Evolutionary conservation across 2,113 vertebrate species (phyloP).

Genomic region (Caranx melampygus): DNA sequence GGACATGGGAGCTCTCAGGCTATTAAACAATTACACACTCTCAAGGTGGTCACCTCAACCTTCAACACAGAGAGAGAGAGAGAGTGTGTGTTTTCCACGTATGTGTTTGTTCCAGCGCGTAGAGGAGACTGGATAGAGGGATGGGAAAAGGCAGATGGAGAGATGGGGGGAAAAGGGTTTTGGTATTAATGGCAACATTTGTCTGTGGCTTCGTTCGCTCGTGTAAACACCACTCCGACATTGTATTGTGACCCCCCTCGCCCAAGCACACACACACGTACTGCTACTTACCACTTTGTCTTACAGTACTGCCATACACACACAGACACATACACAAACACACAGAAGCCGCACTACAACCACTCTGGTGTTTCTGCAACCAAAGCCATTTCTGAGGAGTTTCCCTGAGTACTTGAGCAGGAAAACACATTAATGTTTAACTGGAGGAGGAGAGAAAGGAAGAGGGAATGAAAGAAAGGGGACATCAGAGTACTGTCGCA

Average conservation of each 20-base stretch:
- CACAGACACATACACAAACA: slow-evolving; percentile 42
- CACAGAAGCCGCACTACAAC: slow-evolving; percentile 61
- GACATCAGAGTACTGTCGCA: slow-evolving; percentile 58
- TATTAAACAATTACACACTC: slow-evolving; percentile 79
- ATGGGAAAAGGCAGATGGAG: slow-evolving; percentile 37
- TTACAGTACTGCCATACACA: slow-evolving; percentile 49
- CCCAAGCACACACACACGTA: slow-evolving; percentile 12
- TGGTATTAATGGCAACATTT: slow-evolving; percentile 79
- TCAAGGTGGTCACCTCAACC: slow-evolving; percentile 69
- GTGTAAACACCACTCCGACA: slow-evolving; percentile 77
- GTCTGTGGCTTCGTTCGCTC: slow-evolving; percentile 62
- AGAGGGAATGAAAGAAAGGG: slow-evolving; percentile 61
- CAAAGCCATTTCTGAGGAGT: slow-evolving; percentile 82
- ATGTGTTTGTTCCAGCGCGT: slow-evolving; percentile 36
- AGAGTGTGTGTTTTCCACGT: slow-evolving; percentile 23
- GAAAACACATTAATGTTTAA: slow-evolving; percentile 84
- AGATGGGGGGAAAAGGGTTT: slow-evolving; percentile 48
- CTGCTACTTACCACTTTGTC: slow-evolving; percentile 67
- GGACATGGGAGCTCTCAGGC: slow-evolving; percentile 67
- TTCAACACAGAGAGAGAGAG: slow-evolving; percentile 26
- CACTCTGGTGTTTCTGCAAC: slow-evolving; percentile 79
- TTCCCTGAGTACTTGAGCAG: slow-evolving; percentile 79
- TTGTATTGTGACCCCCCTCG: slow-evolving; percentile 59
- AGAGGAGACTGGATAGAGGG: slow-evolving; percentile 30
- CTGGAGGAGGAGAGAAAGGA: slow-evolving; percentile 50